A percentile compares a stretch with the other conserved stretches of the same genome.
Conservation (phyloP, 2,797 vertebrate genomes). For the Poecile montanus region DNA sequence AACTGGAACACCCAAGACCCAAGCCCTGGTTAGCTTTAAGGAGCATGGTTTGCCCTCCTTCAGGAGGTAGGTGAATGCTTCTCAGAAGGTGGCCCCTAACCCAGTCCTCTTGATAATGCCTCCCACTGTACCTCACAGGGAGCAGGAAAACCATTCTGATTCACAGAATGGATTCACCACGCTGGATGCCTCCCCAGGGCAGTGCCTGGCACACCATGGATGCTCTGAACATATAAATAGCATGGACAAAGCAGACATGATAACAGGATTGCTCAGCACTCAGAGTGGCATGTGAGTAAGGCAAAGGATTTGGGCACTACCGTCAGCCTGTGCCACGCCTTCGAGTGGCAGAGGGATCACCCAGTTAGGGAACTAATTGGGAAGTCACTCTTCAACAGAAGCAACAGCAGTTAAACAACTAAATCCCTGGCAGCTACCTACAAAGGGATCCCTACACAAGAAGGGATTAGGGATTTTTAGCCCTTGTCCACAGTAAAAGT, state of each 20-base stretch:
- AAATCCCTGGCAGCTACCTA: background rate
- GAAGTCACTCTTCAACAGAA: background rate
- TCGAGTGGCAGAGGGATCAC: background rate
- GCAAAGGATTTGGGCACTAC: background rate
- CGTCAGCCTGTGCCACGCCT: rapidly evolving
- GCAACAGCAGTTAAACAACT: background rate
- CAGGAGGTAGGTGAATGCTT: background rate
- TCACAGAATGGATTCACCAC: background rate
- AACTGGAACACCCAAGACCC: background rate
- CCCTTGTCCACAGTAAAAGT: background rate
- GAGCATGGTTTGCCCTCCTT: background rate
- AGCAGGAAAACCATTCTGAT: background rate
- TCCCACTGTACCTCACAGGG: background rate
- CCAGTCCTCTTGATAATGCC: background rate
- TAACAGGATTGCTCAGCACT: background rate
- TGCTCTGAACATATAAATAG: background rate
- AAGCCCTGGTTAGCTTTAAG: background rate
- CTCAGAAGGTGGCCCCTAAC: background rate
- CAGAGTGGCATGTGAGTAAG: background rate
- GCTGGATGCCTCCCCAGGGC: background rate
- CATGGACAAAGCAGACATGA: background rate
- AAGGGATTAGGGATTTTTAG: background rate
- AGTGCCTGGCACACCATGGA: rapidly evolving
- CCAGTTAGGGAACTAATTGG: background rate
- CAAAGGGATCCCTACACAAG: background rate